A percentile compares a stretch with the other conserved stretches of the same genome.
phyloP scores from a whole-genome alignment of 2,113 vertebrate species.

The Tetrax tetrax region DNA sequence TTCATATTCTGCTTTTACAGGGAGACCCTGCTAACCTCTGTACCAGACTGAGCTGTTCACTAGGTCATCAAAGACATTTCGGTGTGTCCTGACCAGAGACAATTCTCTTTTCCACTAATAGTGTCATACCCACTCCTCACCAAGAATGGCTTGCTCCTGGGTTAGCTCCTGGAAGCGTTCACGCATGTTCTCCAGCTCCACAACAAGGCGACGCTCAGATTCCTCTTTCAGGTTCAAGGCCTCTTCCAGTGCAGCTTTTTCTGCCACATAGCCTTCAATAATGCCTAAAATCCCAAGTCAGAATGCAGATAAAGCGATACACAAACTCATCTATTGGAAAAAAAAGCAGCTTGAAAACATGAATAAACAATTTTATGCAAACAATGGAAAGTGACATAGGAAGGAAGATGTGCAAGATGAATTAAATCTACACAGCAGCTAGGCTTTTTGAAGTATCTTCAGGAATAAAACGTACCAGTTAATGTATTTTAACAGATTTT shows the following conservation, averaged over 20 bases:
- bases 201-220: conserved; percentile 80
- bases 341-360: not conserved
- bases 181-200: conserved; percentile 84
- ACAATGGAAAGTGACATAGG: not conserved
- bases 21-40: not conserved
- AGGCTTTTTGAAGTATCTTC: not conserved
- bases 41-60: not conserved
- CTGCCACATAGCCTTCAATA: conserved; percentile 86
- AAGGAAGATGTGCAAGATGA: not conserved
- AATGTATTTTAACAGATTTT: not conserved
- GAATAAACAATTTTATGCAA: not conserved
- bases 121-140: conserved; percentile 30
- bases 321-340: not conserved
- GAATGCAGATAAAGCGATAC: not conserved
- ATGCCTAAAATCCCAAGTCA: conserved; percentile 77
- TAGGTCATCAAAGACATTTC: not conserved
- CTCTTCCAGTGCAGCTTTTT: conserved; percentile 85
- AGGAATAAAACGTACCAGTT: not conserved
- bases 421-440: not conserved
- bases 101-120: conserved; percentile 65
- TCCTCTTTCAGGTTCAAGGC: conserved; percentile 83
- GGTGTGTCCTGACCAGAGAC: not conserved
- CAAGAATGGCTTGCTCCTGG: conserved; percentile 59
- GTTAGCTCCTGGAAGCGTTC: conserved; percentile 73
- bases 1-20: not conserved